Evolutionary conservation across 2,888 invertebrate species (phyloP).

Genomic region (Oeneis ivallda): DNA sequence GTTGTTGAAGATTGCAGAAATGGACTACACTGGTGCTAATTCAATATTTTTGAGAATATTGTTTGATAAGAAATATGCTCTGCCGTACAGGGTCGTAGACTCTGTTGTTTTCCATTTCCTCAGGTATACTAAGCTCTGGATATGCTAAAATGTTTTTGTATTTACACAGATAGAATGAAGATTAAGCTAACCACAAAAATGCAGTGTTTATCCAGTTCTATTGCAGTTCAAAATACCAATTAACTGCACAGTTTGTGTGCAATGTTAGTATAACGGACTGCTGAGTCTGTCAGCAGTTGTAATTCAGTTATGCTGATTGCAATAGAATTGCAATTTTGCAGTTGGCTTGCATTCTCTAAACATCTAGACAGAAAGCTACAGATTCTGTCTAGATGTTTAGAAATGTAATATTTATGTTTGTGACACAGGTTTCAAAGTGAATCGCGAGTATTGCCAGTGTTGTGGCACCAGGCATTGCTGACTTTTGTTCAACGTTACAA

Average conservation of each 20-base stretch:
- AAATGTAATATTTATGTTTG: neutral
- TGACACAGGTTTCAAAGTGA: constrained; percentile 89
- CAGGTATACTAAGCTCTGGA: constrained; percentile 78
- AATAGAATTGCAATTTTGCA: too few species aligned
- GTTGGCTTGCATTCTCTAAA: too few species aligned
- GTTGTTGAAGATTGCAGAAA: constrained; percentile 96
- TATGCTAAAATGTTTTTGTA: neutral
- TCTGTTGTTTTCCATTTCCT: constrained; percentile 96
- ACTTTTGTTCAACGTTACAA: constrained; percentile 98
- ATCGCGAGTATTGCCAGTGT: constrained; percentile 91
- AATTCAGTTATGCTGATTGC: too few species aligned
- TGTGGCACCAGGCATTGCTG: constrained; percentile 98
- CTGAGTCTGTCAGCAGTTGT: too few species aligned
- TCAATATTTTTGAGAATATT: constrained; percentile 96
- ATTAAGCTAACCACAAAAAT: too few species aligned
- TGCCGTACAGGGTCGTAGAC: constrained; percentile 97
- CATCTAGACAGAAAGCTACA: too few species aligned
- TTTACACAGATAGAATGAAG: too few species aligned
- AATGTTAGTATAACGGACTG: too few species aligned
- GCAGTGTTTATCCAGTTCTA: too few species aligned
- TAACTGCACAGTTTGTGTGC: too few species aligned
- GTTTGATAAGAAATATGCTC: constrained; percentile 98
- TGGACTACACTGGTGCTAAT: constrained; percentile 98
- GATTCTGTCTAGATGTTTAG: neutral
- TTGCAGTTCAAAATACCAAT: too few species aligned